Evolutionary conservation across 2,113 vertebrate genomes (phyloP), one percentile per base, ranked within the genome.

Genomic region (Pteropus alecto): DNA sequence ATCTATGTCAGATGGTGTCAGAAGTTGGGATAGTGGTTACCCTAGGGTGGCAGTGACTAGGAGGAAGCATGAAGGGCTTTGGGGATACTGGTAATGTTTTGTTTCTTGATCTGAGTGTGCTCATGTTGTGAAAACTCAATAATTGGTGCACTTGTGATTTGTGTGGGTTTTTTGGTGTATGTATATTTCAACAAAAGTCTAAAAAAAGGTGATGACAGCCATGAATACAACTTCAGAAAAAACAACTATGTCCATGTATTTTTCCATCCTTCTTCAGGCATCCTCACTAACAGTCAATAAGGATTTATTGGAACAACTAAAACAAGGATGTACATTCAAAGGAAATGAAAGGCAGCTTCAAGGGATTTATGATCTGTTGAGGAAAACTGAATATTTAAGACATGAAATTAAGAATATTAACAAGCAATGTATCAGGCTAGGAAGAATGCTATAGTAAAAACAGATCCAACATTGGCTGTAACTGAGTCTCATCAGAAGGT

Each of bases 301-400:
- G 30, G 22, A 89, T 61, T 85, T 74, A 92, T 26, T 35, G 21
- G n/a, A 84, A 90, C 11, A 56, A 19, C 41, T 76, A 85, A 73
- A 60, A 76, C 33, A 89, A 74, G 60, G 48, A 67, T 61, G 24
- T 73, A 8, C 14, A 65, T 46, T 70, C 12, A 90, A 48, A 33
- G 82, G 33, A 85, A 48, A 77, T n/a, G 24, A 93, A 82, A 96
- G 78, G 19, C 58, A 94, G 21, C 60, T 83, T 96, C 41, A 85
- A 87, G 86, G 9, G 68, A 74, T 90, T 35, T 93, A 26, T 77
- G 41, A 90, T 86, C 43, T 96, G 43, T 67, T 94, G 70, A 76
- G 41, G 46, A 94, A 92, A 93, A 48, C 22, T 1, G 18, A 89
- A 78, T 78, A 91, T 87, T 93, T 74, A 93, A 93, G 76, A 84